phyloP scores from a whole-genome alignment of 2,113 vertebrate species.

The Globicephala melas region DNA sequence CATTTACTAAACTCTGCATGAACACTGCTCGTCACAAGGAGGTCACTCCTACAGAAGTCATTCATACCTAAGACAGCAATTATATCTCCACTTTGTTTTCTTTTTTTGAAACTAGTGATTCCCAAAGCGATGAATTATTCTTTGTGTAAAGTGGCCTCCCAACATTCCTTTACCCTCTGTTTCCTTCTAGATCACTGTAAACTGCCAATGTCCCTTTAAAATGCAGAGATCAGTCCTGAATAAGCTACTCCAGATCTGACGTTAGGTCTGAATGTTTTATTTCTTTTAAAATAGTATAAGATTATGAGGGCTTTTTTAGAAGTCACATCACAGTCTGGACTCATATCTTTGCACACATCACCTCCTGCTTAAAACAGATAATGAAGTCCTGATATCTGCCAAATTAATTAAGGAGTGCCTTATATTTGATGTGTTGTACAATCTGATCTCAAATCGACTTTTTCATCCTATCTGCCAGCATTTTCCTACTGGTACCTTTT shows the following conservation, averaged over 20 bases:
- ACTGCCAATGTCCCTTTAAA: neutral
- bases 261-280: neutral
- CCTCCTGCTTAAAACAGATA: neutral
- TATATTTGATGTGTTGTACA: neutral
- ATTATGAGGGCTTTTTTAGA: neutral
- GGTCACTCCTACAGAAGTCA: neutral
- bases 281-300: neutral
- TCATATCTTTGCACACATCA: neutral
- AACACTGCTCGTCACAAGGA: neutral
- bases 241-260: neutral
- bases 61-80: neutral
- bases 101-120: neutral
- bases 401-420: neutral
- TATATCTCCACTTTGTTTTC: neutral
- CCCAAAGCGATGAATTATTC: neutral
- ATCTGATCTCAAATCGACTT: neutral
- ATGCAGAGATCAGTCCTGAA: neutral
- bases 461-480: neutral
- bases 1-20: neutral
- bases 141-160: neutral
- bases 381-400: neutral
- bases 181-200: neutral
- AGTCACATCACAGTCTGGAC: neutral
- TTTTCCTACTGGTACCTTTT: neutral
- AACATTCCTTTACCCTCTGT: neutral